phyloP scores from a whole-genome alignment of 92 coral and sea anemone species.

The Siderastrea siderea region DNA sequence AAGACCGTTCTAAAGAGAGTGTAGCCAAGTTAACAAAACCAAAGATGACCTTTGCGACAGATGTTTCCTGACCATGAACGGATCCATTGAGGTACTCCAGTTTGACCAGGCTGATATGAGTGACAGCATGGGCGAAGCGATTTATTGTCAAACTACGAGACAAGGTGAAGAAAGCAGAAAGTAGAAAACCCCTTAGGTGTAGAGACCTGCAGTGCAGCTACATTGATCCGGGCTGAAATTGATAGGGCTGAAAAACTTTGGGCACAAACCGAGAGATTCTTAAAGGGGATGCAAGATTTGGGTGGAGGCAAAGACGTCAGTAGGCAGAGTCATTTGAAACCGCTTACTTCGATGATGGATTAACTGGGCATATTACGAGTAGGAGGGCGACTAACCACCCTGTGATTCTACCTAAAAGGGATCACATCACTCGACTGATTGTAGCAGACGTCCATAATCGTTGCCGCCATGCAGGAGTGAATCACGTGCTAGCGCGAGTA shows the following conservation, averaged over 20 bases:
- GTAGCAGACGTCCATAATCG: slow-evolving; percentile 37
- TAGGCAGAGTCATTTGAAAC: slow-evolving; percentile 40
- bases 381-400: slow-evolving; percentile 33
- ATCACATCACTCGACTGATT: slow-evolving; percentile 31
- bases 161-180: no score
- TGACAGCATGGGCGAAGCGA: background rate
- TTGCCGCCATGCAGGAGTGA: no score
- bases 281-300: slow-evolving; percentile 25
- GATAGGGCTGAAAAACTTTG: background rate
- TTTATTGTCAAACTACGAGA: background rate
- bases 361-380: slow-evolving; percentile 32
- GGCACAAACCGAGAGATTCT: slow-evolving; percentile 37
- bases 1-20: slow-evolving; percentile 26
- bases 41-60: no score
- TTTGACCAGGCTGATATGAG: background rate
- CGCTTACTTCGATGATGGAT: slow-evolving; percentile 21
- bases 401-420: slow-evolving; percentile 28
- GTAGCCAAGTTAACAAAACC: slow-evolving; percentile 1
- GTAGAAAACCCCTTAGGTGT: no score
- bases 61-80: no score
- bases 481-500: slow-evolving; percentile 38
- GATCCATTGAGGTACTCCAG: no score
- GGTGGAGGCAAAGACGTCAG: slow-evolving; percentile 2
- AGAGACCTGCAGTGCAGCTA: no score
- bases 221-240: background rate